phyloP scores from a whole-genome alignment of 2,113 vertebrate species.

The Phylloscopus trochilus region DNA sequence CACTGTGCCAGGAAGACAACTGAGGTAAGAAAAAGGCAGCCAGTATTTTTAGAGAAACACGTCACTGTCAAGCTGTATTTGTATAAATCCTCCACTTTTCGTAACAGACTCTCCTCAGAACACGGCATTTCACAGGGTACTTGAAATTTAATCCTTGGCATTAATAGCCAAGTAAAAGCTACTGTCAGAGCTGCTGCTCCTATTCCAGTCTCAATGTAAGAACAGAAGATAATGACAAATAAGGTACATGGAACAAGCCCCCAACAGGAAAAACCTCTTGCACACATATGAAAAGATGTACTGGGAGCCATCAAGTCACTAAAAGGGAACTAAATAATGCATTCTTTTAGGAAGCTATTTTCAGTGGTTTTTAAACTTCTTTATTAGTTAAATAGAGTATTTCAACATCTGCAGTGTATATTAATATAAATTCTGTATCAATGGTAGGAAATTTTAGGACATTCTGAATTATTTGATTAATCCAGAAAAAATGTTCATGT shows the following conservation, averaged over 20 bases:
- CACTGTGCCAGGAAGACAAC: neutral
- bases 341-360: neutral
- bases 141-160: constrained; percentile 10
- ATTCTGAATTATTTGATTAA: neutral
- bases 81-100: constrained; percentile 1
- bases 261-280: neutral
- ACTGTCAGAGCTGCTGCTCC: neutral
- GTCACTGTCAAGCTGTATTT: neutral
- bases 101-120: neutral
- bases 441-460: neutral
- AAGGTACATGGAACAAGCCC: neutral
- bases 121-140: neutral
- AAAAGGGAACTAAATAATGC: neutral
- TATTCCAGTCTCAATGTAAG: neutral
- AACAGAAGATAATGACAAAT: neutral
- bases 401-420: neutral
- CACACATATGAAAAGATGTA: neutral
- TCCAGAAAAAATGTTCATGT: neutral
- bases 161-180: neutral
- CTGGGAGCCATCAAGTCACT: neutral
- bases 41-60: neutral
- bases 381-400: neutral
- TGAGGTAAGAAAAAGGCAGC: neutral
- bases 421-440: neutral
- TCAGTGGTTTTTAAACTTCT: neutral